These are phyloP conservation scores for Siphlonurus alternatus DNA, from an alignment of 2,888 invertebrate species.

Conservation along the genomic window DNA sequence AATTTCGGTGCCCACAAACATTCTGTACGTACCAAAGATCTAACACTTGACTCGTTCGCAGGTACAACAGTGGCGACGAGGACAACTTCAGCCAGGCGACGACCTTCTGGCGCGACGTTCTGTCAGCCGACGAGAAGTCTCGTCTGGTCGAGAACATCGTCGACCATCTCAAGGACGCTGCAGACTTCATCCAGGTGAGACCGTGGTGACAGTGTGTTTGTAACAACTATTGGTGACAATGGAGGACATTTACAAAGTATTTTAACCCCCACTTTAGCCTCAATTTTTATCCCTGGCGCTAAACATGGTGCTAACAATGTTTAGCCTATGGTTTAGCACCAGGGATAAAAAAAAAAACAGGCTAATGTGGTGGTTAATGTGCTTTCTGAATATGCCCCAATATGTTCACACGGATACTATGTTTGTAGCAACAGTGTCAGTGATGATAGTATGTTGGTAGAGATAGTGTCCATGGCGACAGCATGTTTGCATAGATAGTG, in stretches of 20 bases:
- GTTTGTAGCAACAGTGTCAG: background rate
- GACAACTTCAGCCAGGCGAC: slow-evolving; percentile 82
- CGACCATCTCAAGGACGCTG: slow-evolving; percentile 56
- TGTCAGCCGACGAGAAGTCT: slow-evolving; percentile 52
- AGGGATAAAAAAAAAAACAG: background rate
- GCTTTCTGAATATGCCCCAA: background rate
- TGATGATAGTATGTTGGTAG: background rate
- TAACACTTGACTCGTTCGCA: too few relatives aligned
- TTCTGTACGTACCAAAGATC: too few relatives aligned
- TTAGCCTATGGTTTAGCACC: too few relatives aligned
- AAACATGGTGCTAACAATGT: too few relatives aligned
- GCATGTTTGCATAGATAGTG: too few relatives aligned
- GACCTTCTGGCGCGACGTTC: slow-evolving; percentile 61
- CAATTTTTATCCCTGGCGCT: too few relatives aligned
- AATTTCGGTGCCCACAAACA: too few relatives aligned
- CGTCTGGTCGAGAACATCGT: slow-evolving; percentile 67
- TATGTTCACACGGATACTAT: background rate
- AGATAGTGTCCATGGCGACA: too few relatives aligned
- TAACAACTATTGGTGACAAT: background rate
- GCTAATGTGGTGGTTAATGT: too few relatives aligned
- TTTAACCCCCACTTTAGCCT: too few relatives aligned
- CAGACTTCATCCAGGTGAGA: slow-evolving; percentile 59
- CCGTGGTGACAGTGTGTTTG: background rate
- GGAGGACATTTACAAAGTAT: too few relatives aligned
- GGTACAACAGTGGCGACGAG: slow-evolving; percentile 66